Base-by-base conservation (phyloP, 2,888 invertebrate species). In the Mythimna ferrago region DNA sequence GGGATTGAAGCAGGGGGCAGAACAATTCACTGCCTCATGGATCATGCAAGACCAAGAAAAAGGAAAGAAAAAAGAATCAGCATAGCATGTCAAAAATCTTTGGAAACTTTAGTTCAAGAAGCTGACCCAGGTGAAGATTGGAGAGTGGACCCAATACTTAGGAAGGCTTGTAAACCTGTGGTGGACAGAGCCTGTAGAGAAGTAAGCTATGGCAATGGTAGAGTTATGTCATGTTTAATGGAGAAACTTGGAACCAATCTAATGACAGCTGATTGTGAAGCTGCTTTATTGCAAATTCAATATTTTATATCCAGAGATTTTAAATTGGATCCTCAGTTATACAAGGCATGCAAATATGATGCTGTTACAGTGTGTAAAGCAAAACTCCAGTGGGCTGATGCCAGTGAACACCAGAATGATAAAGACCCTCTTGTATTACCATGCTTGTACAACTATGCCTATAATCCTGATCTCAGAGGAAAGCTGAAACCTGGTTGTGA, bases 301-400 rank as follows among this genome's bases (percentile, higher is more conserved):
- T 99, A 99, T 93, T 99, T 99, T 94, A 97, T 99, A 78, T 98
- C 99, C 0, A 97, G 99, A 87, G 99, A 99, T 94, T 99, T 99
- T 92, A 99, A 98, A 88, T 95, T 99, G 63, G 99, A 99, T 93
- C 98, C 99, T 0, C 98, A 98, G 85, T 94, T 99, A 60, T 99
- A 98, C 91, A 97, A 97, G 89, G 98, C 98, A 48, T 99, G 99
- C 91, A 98, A 97, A 88, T 97, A 97, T 80, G 99, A 99, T 95
- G 99, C 99, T 4, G 97, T 97, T 6, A 97, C 97, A 71, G 97
- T 98, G 53, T 99, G 99, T 90, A 97, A 98, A 88, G 98, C 98
- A 0, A 97, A 97, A 85, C 96, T 97, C 26, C 97, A 97, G 54
- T 99, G 99, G 99, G 97, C 97, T 73, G 97, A 97, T 88, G 92